These are phyloP conservation scores for Trissolcus brochymenae DNA, from an alignment of 2,888 invertebrate genomes.

Conservation along the genomic window DNA sequence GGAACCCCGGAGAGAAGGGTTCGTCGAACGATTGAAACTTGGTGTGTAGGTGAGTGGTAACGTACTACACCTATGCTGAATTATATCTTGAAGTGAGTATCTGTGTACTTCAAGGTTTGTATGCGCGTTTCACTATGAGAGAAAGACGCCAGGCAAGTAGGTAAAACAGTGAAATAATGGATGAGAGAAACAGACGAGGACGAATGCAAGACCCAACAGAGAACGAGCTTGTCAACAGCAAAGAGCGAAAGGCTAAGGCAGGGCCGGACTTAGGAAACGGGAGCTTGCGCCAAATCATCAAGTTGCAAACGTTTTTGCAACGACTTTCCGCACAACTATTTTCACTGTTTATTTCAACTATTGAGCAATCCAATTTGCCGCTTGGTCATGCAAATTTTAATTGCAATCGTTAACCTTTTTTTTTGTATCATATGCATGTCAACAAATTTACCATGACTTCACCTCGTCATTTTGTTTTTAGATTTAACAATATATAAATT, in stretches of 20 bases:
- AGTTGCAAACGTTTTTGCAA: not conserved
- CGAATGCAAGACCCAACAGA: constrained; percentile 37
- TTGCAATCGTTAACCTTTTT: not conserved
- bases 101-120: constrained; percentile 53
- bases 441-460: not conserved
- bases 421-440: not conserved
- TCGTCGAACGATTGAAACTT: constrained; percentile 48
- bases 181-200: constrained; percentile 61
- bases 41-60: constrained; percentile 39
- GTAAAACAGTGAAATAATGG: constrained; percentile 70
- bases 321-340: too few relatives aligned
- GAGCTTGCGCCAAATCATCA: not conserved
- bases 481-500: too few relatives aligned
- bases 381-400: too few relatives aligned
- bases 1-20: constrained; percentile 34
- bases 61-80: constrained; percentile 30
- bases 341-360: too few relatives aligned
- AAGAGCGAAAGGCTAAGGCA: constrained; percentile 25
- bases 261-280: constrained; percentile 22
- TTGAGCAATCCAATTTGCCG: too few relatives aligned
- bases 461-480: too few relatives aligned
- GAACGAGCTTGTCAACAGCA: constrained; percentile 39
- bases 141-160: constrained; percentile 60
- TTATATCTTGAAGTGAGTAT: constrained; percentile 49
- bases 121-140: constrained; percentile 54